These are phyloP conservation scores for Pithecia hirsuta DNA, from an alignment of 2,797 vertebrate genomes.

Conservation along the genomic window DNA sequence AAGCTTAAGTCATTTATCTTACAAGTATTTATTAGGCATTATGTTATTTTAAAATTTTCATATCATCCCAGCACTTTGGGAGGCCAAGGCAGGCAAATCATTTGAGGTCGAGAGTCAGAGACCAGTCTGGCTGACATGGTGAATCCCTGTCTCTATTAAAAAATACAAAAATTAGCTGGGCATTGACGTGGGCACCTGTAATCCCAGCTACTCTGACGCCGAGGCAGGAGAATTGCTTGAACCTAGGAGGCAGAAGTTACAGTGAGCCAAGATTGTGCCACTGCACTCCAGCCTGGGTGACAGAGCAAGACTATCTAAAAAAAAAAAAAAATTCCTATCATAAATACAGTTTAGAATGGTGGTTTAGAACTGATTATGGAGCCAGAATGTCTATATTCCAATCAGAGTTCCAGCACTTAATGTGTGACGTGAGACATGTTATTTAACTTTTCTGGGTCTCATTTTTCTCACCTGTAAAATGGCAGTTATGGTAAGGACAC, in stretches of 20 bases:
- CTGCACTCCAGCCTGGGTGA: neutral
- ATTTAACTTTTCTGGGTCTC: neutral
- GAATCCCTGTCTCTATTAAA: neutral
- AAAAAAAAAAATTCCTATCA: neutral
- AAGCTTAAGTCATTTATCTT: neutral
- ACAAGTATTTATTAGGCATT: neutral
- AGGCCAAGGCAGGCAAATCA: neutral
- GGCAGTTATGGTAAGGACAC: neutral
- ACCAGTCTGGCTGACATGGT: neutral
- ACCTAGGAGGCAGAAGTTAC: neutral
- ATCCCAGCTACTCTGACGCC: neutral
- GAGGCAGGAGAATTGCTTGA: neutral
- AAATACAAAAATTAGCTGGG: neutral
- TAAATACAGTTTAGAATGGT: neutral
- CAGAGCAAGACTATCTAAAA: neutral
- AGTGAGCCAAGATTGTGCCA: neutral
- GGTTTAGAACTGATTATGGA: neutral
- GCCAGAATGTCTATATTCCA: neutral
- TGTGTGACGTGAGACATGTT: neutral
- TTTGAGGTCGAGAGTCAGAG: neutral
- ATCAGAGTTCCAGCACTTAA: neutral
- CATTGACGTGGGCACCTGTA: neutral
- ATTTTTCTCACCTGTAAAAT: neutral
- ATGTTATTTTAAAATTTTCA: neutral
- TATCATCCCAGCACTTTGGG: neutral